Evolutionary conservation across 2,888 invertebrate species (phyloP).

Genomic region (Lobophora halterata): DNA sequence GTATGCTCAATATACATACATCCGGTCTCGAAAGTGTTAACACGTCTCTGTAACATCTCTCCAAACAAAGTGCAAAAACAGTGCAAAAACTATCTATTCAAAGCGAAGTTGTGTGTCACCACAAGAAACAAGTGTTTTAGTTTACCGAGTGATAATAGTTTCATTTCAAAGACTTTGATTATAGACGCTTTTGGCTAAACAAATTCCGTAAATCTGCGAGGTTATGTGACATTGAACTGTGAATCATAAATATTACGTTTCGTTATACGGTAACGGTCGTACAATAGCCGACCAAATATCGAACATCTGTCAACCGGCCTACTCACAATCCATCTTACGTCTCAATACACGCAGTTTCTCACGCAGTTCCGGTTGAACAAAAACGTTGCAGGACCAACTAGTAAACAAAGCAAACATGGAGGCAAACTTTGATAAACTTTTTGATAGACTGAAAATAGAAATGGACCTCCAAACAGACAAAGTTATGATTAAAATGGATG

Average conservation of each 20-base stretch:
- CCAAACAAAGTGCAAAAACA: neutral
- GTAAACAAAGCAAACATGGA: too few relatives aligned
- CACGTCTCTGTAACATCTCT: neutral
- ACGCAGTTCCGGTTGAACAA: neutral
- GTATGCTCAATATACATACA: too few relatives aligned
- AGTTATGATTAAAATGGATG: constrained; percentile 30
- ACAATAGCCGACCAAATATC: too few relatives aligned
- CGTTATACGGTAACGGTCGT: too few relatives aligned
- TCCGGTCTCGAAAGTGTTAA: neutral
- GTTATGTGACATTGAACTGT: too few relatives aligned
- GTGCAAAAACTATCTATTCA: neutral
- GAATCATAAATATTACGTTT: too few relatives aligned
- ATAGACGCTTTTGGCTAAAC: too few relatives aligned
- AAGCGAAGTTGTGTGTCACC: neutral
- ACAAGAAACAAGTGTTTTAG: neutral
- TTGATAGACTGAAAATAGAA: constrained; percentile 29
- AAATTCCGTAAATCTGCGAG: too few relatives aligned
- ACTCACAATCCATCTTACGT: neutral
- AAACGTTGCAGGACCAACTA: too few relatives aligned
- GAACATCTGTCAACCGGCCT: too few relatives aligned
- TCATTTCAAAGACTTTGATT: too few relatives aligned
- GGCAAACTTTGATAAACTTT: constrained; percentile 3
- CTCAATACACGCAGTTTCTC: neutral
- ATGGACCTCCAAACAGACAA: constrained; percentile 28
- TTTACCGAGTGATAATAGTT: too few relatives aligned